phyloP scores from a whole-genome alignment of 2,113 vertebrate species.

The Synchiropus splendidus region DNA sequence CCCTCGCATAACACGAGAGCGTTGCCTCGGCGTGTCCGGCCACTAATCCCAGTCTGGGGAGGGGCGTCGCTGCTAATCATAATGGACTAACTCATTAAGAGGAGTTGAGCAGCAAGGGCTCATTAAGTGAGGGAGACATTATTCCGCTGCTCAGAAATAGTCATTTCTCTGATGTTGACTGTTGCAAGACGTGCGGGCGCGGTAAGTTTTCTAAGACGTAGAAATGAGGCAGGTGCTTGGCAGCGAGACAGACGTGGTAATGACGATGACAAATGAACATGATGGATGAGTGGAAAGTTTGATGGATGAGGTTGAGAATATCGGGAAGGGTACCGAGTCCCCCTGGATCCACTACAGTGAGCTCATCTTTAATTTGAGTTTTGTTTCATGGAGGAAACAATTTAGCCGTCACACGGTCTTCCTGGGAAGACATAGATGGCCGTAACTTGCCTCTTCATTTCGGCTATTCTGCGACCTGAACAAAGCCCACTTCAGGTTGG shows the following conservation, averaged over 20 bases:
- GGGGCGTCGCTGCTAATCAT: conserved; percentile 48
- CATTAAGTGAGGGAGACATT: conserved; percentile 58
- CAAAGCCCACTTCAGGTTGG: too few relatives aligned
- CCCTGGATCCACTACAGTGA: conserved; percentile 20
- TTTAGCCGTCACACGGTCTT: conserved; percentile 32
- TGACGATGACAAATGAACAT: conserved; percentile 66
- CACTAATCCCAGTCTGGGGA: conserved; percentile 45
- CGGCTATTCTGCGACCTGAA: conserved; percentile 5
- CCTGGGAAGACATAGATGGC: too few relatives aligned
- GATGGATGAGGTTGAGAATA: conserved; percentile 58
- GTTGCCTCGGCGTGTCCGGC: conserved; percentile 41
- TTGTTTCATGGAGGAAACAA: conserved; percentile 32
- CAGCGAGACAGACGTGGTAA: conserved; percentile 65
- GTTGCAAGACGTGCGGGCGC: conserved; percentile 2
- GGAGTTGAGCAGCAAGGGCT: conserved; percentile 54
- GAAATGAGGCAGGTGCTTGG: conserved; percentile 68
- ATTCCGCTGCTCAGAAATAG: conserved; percentile 21
- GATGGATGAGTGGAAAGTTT: conserved; percentile 68
- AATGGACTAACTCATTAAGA: conserved; percentile 64
- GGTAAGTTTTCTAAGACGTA: conserved; percentile 56
- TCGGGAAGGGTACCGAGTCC: conserved; percentile 14
- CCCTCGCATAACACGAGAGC: conserved; percentile 6
- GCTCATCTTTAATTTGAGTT: conserved; percentile 25
- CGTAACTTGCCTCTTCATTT: not conserved
- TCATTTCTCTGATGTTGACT: conserved; percentile 11